phyloP scores from a whole-genome alignment of 2,888 invertebrate genomes.

The Sinodicranocentrus sp. region DNA sequence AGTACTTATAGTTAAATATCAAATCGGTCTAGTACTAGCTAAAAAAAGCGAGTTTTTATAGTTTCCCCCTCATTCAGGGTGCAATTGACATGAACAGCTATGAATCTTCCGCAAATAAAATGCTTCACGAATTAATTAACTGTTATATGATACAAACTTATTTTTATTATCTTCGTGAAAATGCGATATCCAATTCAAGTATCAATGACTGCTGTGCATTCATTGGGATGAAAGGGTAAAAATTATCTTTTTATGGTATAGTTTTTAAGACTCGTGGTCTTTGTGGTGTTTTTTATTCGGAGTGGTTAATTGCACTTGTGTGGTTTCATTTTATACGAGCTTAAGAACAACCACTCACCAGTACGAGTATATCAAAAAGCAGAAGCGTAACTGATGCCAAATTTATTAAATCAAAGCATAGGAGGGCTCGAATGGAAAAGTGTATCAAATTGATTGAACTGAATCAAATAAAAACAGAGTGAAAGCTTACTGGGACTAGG shows the following conservation, averaged over 20 bases:
- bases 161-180: neutral
- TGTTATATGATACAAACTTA: conserved; percentile 36
- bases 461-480: conserved; percentile 35
- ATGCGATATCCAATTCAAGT: neutral
- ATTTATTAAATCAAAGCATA: conserved; percentile 12
- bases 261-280: neutral
- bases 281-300: neutral
- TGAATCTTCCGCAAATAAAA: conserved; percentile 50
- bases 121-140: conserved; percentile 72
- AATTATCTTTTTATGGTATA: neutral
- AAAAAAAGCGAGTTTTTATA: too few relatives aligned
- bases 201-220: neutral
- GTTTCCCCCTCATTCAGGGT: too few relatives aligned
- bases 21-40: too few relatives aligned
- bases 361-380: neutral
- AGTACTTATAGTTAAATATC: too few relatives aligned
- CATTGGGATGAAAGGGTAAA: conserved; percentile 2
- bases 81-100: conserved; percentile 67
- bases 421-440: conserved; percentile 39
- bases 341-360: neutral
- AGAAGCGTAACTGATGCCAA: conserved; percentile 9
- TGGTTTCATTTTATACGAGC: conserved; percentile 19
- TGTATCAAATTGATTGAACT: conserved; percentile 56
- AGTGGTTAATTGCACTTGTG: conserved; percentile 52
- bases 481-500: conserved; percentile 76